A percentile compares a stretch with the other conserved stretches of the same genome.
phyloP scores from a whole-genome alignment of 2,888 invertebrate genomes.

The Elysia crispata region DNA sequence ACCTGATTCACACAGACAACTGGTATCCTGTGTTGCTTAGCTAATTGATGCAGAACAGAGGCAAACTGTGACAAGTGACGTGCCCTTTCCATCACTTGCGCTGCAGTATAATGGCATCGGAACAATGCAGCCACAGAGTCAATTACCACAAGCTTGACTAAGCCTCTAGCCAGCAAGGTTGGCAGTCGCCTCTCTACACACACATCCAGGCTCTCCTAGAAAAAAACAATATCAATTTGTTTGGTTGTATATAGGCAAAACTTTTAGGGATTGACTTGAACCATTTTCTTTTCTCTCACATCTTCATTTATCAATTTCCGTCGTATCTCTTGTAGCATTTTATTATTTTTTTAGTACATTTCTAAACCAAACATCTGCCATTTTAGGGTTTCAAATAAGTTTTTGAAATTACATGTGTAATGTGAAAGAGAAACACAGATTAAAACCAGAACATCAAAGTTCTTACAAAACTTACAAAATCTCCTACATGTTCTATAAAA shows the following conservation, averaged over 20 bases:
- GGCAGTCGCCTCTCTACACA: conserved; percentile 80
- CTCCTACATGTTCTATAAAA: conserved; percentile 83
- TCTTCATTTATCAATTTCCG: too few species aligned
- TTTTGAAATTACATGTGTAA: too few species aligned
- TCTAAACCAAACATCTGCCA: too few species aligned
- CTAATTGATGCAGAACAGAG: conserved; percentile 80
- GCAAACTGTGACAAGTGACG: conserved; percentile 79
- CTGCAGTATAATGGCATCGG: conserved; percentile 79
- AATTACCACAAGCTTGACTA: conserved; percentile 83
- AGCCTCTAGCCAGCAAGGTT: conserved; percentile 79
- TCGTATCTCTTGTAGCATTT: too few species aligned
- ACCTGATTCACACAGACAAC: conserved; percentile 87
- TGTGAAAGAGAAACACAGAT: too few species aligned
- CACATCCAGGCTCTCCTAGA: conserved; percentile 68
- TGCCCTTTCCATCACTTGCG: conserved; percentile 76
- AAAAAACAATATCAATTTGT: too few species aligned
- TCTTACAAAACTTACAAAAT: conserved; percentile 79
- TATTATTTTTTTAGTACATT: too few species aligned
- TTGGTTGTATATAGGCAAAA: too few species aligned
- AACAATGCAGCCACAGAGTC: conserved; percentile 88
- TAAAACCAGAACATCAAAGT: too few species aligned
- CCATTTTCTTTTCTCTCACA: too few species aligned
- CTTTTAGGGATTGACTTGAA: too few species aligned
- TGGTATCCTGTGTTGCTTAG: conserved; percentile 80
- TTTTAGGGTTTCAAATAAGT: too few species aligned